Evolutionary conservation across 1,140 invertebrate genomes (phyloP).

Genomic region (Ruditapes philippinarum): DNA sequence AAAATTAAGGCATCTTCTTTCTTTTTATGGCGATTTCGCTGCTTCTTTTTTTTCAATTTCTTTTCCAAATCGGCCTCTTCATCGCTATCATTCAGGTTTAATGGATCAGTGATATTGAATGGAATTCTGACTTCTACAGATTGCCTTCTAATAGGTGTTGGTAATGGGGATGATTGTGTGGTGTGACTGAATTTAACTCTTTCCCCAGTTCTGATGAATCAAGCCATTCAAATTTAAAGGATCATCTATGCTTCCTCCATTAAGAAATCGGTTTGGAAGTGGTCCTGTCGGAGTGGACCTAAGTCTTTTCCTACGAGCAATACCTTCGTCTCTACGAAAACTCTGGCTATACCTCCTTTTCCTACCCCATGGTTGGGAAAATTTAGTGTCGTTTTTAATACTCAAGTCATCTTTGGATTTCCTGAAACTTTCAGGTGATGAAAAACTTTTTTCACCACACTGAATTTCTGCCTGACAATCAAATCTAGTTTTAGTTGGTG

Average conservation of each 20-base stretch:
- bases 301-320: constrained; percentile 63
- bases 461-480: constrained; percentile 74
- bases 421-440: constrained; percentile 41
- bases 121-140: constrained; percentile 97
- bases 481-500: constrained; percentile 78
- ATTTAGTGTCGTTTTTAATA: constrained; percentile 40
- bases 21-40: constrained; percentile 83
- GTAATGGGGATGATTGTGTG: constrained; percentile 95
- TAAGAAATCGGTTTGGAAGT: constrained; percentile 96
- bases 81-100: constrained; percentile 93
- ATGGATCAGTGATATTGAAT: constrained; percentile 95
- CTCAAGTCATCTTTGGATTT: constrained; percentile 33
- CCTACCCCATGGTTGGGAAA: constrained; percentile 50
- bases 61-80: constrained; percentile 87
- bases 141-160: constrained; percentile 94
- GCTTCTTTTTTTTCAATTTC: constrained; percentile 87
- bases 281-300: constrained; percentile 86
- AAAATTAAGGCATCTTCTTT: constrained; percentile 63
- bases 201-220: constrained; percentile 94
- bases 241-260: constrained; percentile 98
- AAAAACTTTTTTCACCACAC: constrained; percentile 75
- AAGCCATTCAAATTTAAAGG: constrained; percentile 97
- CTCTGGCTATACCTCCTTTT: constrained; percentile 68
- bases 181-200: constrained; percentile 93
- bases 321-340: constrained; percentile 41